These are phyloP conservation scores for Oryzias celebensis DNA, from an alignment of 2,113 vertebrate species.

Conservation along the genomic window DNA sequence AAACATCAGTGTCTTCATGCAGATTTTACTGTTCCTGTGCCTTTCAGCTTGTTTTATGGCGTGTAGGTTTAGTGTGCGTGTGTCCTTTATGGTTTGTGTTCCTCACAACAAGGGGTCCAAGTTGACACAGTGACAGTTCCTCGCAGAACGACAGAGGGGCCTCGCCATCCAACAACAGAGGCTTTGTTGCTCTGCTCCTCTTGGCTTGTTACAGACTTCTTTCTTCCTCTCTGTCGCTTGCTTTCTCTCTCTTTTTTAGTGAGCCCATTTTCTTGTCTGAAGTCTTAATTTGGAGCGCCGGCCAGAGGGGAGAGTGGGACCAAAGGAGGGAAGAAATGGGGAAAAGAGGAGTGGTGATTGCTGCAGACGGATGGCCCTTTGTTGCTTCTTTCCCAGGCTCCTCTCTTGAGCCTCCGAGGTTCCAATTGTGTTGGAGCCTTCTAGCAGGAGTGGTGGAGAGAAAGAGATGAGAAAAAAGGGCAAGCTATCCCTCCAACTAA, in stretches of 20 bases:
- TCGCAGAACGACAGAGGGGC: slow-evolving; percentile 66
- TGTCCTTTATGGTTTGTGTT: slow-evolving; percentile 56
- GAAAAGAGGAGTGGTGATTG: slow-evolving; percentile 58
- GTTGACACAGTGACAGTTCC: slow-evolving; percentile 74
- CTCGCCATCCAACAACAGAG: slow-evolving; percentile 76
- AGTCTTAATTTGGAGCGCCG: slow-evolving; percentile 78
- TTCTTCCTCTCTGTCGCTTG: slow-evolving; percentile 61
- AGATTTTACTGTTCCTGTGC: slow-evolving; percentile 17
- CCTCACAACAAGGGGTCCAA: slow-evolving; percentile 57
- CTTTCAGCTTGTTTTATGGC: slow-evolving; percentile 23
- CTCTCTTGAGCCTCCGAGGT: slow-evolving; percentile 76
- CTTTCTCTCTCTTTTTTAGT: slow-evolving; percentile 64
- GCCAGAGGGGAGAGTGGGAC: slow-evolving; percentile 70
- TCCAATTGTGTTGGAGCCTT: slow-evolving; percentile 77
- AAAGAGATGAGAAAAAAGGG: slow-evolving; percentile 52
- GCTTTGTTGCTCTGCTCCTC: slow-evolving; percentile 75
- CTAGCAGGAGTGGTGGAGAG: slow-evolving; percentile 67
- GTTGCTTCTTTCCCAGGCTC: slow-evolving; percentile 79
- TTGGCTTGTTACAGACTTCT: slow-evolving; percentile 75
- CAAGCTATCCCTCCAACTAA: slow-evolving; percentile 71
- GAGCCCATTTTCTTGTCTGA: slow-evolving; percentile 79
- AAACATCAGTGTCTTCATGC: not conserved
- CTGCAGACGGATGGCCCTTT: slow-evolving; percentile 76
- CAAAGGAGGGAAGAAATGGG: slow-evolving; percentile 46
- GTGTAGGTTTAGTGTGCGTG: slow-evolving; percentile 37